Percentiles rank a stretch among this genome's conserved stretches.
Conservation (phyloP, 2,113 vertebrate genomes). For the Campylorhamphus procurvoides region DNA sequence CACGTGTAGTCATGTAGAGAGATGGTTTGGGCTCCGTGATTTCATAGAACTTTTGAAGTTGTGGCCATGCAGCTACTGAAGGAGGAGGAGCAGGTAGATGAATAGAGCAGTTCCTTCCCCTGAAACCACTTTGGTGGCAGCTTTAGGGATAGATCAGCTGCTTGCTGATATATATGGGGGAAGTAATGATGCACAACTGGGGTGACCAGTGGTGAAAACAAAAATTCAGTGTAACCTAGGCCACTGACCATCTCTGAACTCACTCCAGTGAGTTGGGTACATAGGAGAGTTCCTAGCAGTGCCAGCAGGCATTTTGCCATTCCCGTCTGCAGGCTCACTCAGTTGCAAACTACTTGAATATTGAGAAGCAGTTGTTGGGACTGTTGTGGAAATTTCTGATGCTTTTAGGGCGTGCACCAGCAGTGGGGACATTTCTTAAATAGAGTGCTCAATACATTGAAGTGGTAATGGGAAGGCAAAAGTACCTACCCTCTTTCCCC, state of each 20-base stretch:
- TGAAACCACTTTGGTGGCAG: not conserved
- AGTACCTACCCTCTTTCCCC: not conserved
- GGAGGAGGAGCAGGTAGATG: not conserved
- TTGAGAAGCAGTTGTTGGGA: slow-evolving; percentile 19
- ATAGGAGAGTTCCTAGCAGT: not conserved
- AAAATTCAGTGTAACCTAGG: not conserved
- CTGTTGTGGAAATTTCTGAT: slow-evolving; percentile 25
- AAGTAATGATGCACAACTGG: not conserved
- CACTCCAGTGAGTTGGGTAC: not conserved
- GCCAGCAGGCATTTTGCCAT: not conserved
- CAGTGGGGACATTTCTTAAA: not conserved
- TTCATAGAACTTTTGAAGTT: slow-evolving; percentile 2
- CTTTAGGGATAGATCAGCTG: not conserved
- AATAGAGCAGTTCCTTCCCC: not conserved
- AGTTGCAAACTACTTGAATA: not conserved
- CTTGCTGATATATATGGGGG: not conserved
- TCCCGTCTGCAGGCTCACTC: not conserved
- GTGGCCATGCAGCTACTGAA: not conserved
- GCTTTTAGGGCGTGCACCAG: not conserved
- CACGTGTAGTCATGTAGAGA: not conserved
- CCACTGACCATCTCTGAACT: not conserved
- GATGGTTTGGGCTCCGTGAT: not conserved
- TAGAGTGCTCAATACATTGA: not conserved
- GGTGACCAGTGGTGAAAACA: not conserved
- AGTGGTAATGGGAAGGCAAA: not conserved